Evolutionary conservation across 2,113 vertebrate genomes (phyloP), one percentile per base, ranked within the genome.

Genomic region (Mobula hypostoma): DNA sequence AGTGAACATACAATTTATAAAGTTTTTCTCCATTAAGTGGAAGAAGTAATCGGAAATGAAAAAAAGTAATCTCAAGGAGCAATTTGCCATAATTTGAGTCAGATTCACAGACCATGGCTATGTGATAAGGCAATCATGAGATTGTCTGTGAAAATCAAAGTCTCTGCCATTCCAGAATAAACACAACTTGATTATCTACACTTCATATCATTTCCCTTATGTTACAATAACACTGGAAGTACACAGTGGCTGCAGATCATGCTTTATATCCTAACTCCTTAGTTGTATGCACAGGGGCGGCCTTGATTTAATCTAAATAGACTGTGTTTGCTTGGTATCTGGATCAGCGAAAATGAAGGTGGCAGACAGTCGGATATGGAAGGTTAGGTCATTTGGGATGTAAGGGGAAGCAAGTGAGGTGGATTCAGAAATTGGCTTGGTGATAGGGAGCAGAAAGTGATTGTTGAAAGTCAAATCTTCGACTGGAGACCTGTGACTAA

Each of bases 101-200:
- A 93, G n/a, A 36, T 72, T 93, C 66, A 76, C n/a, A 76, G 68
- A 56, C 91, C 66, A 74, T 93, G 70, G 56, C 91, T 74, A 76
- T 32, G 48, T 12, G 70, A 93, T 48, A 74, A 93, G 91, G 68
- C 36, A 74, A 93, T 74, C 91, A 74, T 56, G 66, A 24, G 70
- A 93, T 91, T 91, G 63, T 70, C 68, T 92, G n/a, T 92, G 24
- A 40, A 93, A 72, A 74, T 93, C 91, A 93, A 74, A 74, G 91
- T 29, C 91, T 93, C 74, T 93, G 36, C 48, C 29, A 17, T 74
- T 93, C 68, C 91, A 93, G 91, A 93, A 93, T 93, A 93, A 93
- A 93, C 91, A 93, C 17, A 92, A 68, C 36, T 70, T 32, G 27
- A 32, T 92, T 72, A 93, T 93, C 91, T 56, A 93, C 21, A 12